Conservation (phyloP, 2,113 vertebrate species). For the Crotalus horridus region DNA sequence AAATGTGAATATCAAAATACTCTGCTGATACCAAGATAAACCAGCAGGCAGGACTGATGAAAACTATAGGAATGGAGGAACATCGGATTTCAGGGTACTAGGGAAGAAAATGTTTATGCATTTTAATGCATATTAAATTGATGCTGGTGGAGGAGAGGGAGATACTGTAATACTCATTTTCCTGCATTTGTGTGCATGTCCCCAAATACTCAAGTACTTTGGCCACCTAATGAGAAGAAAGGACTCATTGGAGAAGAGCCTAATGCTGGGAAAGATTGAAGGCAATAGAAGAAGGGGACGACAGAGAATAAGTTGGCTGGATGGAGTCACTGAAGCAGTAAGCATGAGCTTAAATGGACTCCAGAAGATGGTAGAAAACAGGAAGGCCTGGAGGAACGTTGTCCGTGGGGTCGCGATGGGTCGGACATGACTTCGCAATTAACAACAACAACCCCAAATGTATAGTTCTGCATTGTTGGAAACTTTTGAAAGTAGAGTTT, state of each 20-base stretch:
- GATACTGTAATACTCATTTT: neutral
- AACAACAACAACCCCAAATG: neutral
- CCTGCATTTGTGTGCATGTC: neutral
- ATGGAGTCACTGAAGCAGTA: no score
- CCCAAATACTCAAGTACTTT: neutral
- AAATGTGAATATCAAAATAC: slow-evolving; percentile 18
- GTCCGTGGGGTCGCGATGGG: no score
- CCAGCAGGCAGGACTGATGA: rapidly evolving
- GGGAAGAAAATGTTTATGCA: neutral
- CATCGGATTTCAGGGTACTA: neutral
- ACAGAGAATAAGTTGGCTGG: no score
- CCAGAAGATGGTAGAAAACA: no score
- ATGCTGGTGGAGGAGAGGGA: neutral
- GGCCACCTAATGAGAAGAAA: no score
- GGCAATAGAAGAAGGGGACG: no score
- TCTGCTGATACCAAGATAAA: neutral
- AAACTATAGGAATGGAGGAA: neutral
- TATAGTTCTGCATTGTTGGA: neutral
- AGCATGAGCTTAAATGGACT: no score
- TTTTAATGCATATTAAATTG: neutral
- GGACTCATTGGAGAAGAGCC: no score
- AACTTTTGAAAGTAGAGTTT: neutral
- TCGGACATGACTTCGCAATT: no score
- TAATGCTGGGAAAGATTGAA: no score
- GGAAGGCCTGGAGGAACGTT: no score